These are phyloP conservation scores for Cremastobaeus sp. DNA, from an alignment of 2,888 invertebrate genomes.

Conservation along the genomic window DNA sequence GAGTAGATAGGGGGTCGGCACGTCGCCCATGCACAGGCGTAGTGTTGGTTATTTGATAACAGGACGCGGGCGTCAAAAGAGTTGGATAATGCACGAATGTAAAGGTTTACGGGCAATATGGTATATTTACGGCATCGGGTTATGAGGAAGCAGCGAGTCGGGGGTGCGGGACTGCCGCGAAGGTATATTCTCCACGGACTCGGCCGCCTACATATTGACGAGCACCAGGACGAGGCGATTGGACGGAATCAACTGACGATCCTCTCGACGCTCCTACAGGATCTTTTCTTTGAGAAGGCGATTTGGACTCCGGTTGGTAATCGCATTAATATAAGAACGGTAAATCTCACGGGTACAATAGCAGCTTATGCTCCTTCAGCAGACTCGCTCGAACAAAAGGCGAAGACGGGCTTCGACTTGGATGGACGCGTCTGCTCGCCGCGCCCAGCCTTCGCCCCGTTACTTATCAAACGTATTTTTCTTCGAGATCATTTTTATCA, in stretches of 20 bases:
- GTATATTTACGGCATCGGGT: slow-evolving; percentile 73
- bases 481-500: slow-evolving; percentile 45
- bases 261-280: slow-evolving; percentile 54
- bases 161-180: slow-evolving; percentile 24
- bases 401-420: slow-evolving; percentile 38
- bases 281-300: slow-evolving; percentile 60
- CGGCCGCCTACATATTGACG: slow-evolving; percentile 55
- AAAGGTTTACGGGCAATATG: slow-evolving; percentile 77
- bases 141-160: slow-evolving; percentile 63
- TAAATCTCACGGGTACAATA: slow-evolving; percentile 72
- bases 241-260: slow-evolving; percentile 56
- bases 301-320: slow-evolving; percentile 65
- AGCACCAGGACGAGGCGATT: slow-evolving; percentile 45
- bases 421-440: slow-evolving; percentile 21
- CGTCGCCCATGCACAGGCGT: slow-evolving; percentile 66
- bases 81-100: slow-evolving; percentile 75
- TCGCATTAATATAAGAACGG: slow-evolving; percentile 75
- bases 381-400: slow-evolving; percentile 58
- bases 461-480: slow-evolving; percentile 43
- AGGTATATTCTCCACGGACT: slow-evolving; percentile 48
- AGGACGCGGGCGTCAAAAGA: slow-evolving; percentile 63
- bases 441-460: slow-evolving; percentile 15
- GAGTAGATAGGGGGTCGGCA: slow-evolving; percentile 10
- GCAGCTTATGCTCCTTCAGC: slow-evolving; percentile 58
- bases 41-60: slow-evolving; percentile 70